Percentiles rank a stretch among this genome's conserved stretches.
Evolutionary conservation across 2,113 vertebrate genomes (phyloP).

Genomic region (Collichthys lucidus): DNA sequence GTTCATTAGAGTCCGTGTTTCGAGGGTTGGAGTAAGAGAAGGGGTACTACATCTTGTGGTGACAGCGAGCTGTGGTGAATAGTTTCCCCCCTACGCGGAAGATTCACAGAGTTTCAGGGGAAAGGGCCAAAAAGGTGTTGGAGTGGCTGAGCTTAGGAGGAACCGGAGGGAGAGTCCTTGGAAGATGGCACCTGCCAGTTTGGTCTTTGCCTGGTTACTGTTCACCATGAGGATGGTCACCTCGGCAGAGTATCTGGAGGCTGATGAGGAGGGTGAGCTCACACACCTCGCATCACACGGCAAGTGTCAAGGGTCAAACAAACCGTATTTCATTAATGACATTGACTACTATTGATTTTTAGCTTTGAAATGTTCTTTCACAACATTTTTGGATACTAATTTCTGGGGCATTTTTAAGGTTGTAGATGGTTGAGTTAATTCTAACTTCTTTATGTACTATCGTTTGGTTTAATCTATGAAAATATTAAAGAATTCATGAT

Average conservation of each 20-base stretch:
- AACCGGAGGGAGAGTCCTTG: slow-evolving; percentile 37
- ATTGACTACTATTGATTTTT: neutral
- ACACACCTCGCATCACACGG: slow-evolving; percentile 2
- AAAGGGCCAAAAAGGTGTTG: slow-evolving; percentile 48
- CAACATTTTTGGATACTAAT: neutral
- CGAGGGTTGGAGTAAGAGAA: slow-evolving; percentile 57
- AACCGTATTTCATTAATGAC: neutral
- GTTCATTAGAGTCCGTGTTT: slow-evolving; percentile 75
- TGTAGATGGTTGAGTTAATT: neutral
- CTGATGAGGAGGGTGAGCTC: slow-evolving; percentile 74
- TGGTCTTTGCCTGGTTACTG: slow-evolving; percentile 71
- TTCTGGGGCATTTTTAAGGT: neutral
- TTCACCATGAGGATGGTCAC: slow-evolving; percentile 63
- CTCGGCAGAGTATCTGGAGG: slow-evolving; percentile 58
- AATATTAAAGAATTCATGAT: neutral
- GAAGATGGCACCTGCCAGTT: slow-evolving; percentile 75
- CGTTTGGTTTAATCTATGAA: neutral
- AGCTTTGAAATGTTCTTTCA: neutral
- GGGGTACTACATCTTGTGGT: slow-evolving; percentile 65
- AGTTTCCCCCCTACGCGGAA: slow-evolving; percentile 39
- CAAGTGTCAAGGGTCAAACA: slow-evolving; percentile 14
- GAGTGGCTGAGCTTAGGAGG: slow-evolving; percentile 37
- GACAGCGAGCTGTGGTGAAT: slow-evolving; percentile 64
- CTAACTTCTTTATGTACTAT: neutral
- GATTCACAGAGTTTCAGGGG: slow-evolving; percentile 60